Evolutionary conservation across 2,797 vertebrate genomes (phyloP).

Genomic region (Gastrophryne carolinensis): DNA sequence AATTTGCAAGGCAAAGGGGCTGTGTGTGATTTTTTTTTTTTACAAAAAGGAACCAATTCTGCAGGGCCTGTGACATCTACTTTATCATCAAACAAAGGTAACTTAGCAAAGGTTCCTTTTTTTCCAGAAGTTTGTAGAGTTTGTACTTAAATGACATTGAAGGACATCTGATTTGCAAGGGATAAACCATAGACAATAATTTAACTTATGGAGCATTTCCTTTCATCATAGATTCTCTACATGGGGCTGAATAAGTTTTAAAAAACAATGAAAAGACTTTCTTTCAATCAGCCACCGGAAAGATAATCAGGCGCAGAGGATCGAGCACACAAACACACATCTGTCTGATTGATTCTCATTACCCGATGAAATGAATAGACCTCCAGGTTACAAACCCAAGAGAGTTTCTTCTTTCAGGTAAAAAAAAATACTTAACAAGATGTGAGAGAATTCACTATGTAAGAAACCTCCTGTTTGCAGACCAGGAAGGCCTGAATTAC

Average conservation of each 20-base stretch:
- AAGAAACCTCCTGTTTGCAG: conserved; percentile 3
- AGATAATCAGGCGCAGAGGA: conserved; percentile 41
- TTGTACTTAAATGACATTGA: conserved; percentile 3
- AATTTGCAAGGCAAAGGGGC: not conserved
- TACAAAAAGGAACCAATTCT: not conserved
- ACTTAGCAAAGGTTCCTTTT: too few species aligned
- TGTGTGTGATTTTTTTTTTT: too few species aligned
- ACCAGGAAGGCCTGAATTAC: not conserved
- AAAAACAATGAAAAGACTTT: conserved; percentile 12
- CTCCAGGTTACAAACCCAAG: conserved; percentile 21
- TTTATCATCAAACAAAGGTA: too few species aligned
- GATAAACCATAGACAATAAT: not conserved
- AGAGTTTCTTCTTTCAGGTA: conserved; percentile 33
- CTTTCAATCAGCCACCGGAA: conserved; percentile 46
- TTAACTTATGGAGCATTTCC: conserved; percentile 18
- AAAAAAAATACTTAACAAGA: not conserved
- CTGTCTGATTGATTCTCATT: conserved; percentile 51
- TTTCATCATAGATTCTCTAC: conserved; percentile 3
- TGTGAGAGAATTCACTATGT: not conserved
- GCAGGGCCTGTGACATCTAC: too few species aligned
- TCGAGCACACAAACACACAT: conserved; percentile 37
- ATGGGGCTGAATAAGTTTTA: conserved; percentile 14
- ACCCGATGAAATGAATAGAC: conserved; percentile 44
- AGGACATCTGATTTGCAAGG: conserved; percentile 1
- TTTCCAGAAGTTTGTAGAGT: not conserved